These are phyloP conservation scores for Trachymyrmex septentrionalis DNA, from an alignment of 1,140 invertebrate genomes.

Conservation along the genomic window DNA sequence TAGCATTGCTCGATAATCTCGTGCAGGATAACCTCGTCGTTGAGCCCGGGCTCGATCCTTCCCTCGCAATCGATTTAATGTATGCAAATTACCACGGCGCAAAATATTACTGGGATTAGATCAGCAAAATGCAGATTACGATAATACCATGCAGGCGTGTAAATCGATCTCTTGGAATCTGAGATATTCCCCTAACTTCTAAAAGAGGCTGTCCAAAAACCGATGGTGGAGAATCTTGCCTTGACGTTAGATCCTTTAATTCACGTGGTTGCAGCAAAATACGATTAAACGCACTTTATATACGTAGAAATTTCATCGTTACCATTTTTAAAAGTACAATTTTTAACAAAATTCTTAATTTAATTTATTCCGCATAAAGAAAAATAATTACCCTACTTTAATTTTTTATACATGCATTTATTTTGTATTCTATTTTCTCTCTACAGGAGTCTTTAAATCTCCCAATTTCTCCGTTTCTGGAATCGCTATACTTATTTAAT, in stretches of 20 bases:
- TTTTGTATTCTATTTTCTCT: background rate
- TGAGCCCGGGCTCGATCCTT: slow-evolving; percentile 65
- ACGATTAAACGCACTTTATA: background rate
- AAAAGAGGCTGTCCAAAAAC: slow-evolving; percentile 20
- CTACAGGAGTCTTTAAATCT: background rate
- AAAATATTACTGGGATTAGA: slow-evolving; percentile 72
- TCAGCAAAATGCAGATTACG: slow-evolving; percentile 68
- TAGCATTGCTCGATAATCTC: slow-evolving; percentile 61
- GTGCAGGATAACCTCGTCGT: slow-evolving; percentile 63
- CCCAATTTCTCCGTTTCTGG: too few relatives aligned
- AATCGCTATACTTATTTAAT: background rate
- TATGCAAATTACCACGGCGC: slow-evolving; percentile 72
- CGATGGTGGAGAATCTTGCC: background rate
- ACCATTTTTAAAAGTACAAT: too few relatives aligned
- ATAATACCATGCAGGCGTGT: slow-evolving; percentile 59
- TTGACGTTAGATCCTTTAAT: background rate
- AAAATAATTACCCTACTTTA: background rate
- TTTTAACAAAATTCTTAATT: background rate
- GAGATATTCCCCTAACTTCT: background rate
- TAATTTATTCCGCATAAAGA: background rate
- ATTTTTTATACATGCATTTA: background rate
- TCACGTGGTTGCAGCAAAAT: background rate
- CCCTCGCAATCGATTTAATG: slow-evolving; percentile 71
- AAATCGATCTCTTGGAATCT: slow-evolving; percentile 54
- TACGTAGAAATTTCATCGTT: background rate